Evolutionary conservation across 2,797 vertebrate genomes (phyloP), one percentile per base, ranked within the genome.

Genomic region (Nannoperca australis): DNA sequence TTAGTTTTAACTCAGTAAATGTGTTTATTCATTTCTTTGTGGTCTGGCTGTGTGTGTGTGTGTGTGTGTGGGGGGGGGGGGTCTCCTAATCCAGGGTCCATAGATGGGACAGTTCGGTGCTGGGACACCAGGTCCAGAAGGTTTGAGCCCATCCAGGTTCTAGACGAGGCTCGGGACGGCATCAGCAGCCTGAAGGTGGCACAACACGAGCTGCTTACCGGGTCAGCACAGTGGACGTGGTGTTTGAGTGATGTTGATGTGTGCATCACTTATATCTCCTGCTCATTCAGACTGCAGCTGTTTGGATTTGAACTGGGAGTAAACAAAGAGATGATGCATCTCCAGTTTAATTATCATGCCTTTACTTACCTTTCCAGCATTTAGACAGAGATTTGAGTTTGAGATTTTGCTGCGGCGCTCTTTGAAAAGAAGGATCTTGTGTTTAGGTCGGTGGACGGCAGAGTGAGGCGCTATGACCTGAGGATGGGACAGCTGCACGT

Each of bases 151-250:
- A 92, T 99, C 53, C 98, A 99, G 91, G 89, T 95, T 8, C 81
- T 99, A 54, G 96, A 97, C 0, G 97, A 99, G 71, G 96, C 97
- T 56, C 94, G 89, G 15, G 97, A 99, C 7, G 88, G 98, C 0
- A n/a, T 99, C 77, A 98, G 97, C 93, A 98, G 97, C n/a, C 68
- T 99, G 71, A 97, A 97, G 62, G 95, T 99, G 84, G 95, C 91
- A 0, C 91, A 95, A 50, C 95, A 97, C 0, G 97, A 99, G 89
- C 92, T 99, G 84, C 94, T 99, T 3, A 94, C 96, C 0, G 98
- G 98, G 97, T 99, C 62, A 94, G 96, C 54, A 45, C 34, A 44
- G 22, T 3, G 30, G 3, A 56, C 7, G 8, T 5, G 1, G 1
- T n/a, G 51, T 40, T 58, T 2, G 36, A 36, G 27, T 18, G 4